Conservation (phyloP, 30 jellyfish, hydroid and myxozoan genomes). For the Aurelia sp. region DNA sequence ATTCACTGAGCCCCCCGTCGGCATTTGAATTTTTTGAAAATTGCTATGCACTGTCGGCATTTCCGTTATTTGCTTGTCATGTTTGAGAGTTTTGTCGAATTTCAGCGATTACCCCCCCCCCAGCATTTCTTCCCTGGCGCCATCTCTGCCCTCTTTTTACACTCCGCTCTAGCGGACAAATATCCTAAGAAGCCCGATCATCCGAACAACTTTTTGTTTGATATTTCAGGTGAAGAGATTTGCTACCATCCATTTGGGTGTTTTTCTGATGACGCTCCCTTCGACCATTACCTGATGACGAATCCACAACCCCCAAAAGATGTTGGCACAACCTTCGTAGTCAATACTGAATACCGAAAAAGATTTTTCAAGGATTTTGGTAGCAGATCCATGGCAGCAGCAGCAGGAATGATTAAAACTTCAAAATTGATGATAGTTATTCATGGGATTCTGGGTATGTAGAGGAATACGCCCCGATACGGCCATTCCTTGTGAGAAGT, state of each 20-base stretch:
- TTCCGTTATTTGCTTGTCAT: too few species aligned
- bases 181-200: neutral
- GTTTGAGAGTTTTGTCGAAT: too few species aligned
- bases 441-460: slow-evolving; percentile 79
- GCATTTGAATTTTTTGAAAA: too few species aligned
- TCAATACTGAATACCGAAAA: slow-evolving; percentile 33
- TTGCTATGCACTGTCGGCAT: too few species aligned
- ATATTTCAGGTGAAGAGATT: slow-evolving; percentile 44
- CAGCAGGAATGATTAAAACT: slow-evolving; percentile 21
- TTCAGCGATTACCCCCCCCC: too few species aligned
- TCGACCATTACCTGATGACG: slow-evolving; percentile 56
- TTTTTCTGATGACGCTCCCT: slow-evolving; percentile 65
- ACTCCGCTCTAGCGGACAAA: too few species aligned
- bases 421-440: slow-evolving; percentile 35
- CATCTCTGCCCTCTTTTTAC: too few species aligned
- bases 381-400: slow-evolving; percentile 14
- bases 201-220: neutral
- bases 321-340: slow-evolving; percentile 41
- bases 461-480: too few species aligned
- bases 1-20: too few species aligned
- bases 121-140: too few species aligned
- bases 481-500: too few species aligned
- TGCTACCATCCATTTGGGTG: slow-evolving; percentile 87
- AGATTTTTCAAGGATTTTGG: slow-evolving; percentile 25
- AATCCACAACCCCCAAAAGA: slow-evolving; percentile 67